Base-by-base conservation (phyloP, 1,140 invertebrate species). In the Drosophila azteca region DNA sequence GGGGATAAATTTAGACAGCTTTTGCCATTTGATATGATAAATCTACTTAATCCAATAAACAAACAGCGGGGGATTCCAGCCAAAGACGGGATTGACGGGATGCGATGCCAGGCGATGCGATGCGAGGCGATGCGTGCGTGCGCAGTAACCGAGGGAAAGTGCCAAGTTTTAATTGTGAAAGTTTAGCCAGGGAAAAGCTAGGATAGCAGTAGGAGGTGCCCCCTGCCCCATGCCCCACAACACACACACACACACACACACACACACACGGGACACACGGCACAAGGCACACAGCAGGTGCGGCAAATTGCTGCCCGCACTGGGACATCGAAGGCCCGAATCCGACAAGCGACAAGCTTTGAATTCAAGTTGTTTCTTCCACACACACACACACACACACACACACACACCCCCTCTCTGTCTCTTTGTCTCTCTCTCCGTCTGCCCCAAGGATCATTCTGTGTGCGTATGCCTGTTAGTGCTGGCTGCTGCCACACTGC, bases 121-220 rank as follows among this genome's bases (percentile, higher is more conserved):
- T 20, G 17, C 59, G 41, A 24, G 68, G 68, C 58, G 74, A 78
- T 78, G 75, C 69, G 81, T 85, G 81, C 81, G 62, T 77, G 73
- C 53, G 62, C 48, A 66, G 62, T 15, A 11, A 55, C 45, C 65
- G 31, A 72, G 53, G 55, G 52, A 82, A 87, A 87, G 77, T 79
- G 64, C 83, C 79, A 87, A 87, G 70, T 87, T 87, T 87, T 87
- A 87, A 87, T 87, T 87, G 83, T 87, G 83, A 87, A 87, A 87
- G 79, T 87, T 87, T 77, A 60, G 55, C 66, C 46, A 45, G 44
- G 54, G 39, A 51, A 52, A 54, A 41, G 49, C 54, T 31, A 44
- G 52, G 24, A 50, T 15, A n/a, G 48, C 6, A 26, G 46, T 41
- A 44, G 49, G 15, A 44, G 49, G 35, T 55, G 45, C 41, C 20